Percentiles rank a stretch among this genome's conserved stretches.
phyloP scores from a whole-genome alignment of 2,797 vertebrate genomes.

The Yasuhikotakia modesta region DNA sequence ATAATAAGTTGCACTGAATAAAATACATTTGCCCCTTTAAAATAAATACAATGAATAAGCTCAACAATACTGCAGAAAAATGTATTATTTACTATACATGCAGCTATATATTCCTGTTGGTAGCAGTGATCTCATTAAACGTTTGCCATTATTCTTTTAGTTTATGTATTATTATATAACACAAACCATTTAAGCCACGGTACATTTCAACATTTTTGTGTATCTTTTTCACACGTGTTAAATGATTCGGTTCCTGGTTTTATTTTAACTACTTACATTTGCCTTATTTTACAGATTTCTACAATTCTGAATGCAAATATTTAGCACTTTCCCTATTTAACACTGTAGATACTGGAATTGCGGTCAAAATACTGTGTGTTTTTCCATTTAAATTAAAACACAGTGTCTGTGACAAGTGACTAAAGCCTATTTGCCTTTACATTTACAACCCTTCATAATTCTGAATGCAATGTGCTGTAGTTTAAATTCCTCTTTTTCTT shows the following conservation, averaged over 20 bases:
- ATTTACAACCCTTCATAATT: background rate
- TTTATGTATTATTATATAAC: background rate
- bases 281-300: background rate
- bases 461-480: background rate
- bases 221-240: background rate
- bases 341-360: background rate
- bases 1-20: background rate
- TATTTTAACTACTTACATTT: background rate
- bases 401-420: too few relatives aligned
- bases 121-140: background rate
- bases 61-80: background rate
- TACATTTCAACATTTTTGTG: background rate
- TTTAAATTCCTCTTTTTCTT: constrained; percentile 5
- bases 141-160: background rate
- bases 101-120: too few relatives aligned
- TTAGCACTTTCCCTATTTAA: background rate
- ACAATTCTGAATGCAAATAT: constrained; percentile 18
- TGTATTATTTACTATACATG: background rate
- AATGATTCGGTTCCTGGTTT: too few relatives aligned
- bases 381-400: too few relatives aligned
- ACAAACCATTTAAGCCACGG: background rate
- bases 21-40: background rate
- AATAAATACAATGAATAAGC: too few relatives aligned
- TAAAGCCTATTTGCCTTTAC: background rate
- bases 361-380: background rate